Evolutionary conservation across 2,113 vertebrate genomes (phyloP), one percentile per base, ranked within the genome.

Genomic region (Callocephalon fimbriatum): DNA sequence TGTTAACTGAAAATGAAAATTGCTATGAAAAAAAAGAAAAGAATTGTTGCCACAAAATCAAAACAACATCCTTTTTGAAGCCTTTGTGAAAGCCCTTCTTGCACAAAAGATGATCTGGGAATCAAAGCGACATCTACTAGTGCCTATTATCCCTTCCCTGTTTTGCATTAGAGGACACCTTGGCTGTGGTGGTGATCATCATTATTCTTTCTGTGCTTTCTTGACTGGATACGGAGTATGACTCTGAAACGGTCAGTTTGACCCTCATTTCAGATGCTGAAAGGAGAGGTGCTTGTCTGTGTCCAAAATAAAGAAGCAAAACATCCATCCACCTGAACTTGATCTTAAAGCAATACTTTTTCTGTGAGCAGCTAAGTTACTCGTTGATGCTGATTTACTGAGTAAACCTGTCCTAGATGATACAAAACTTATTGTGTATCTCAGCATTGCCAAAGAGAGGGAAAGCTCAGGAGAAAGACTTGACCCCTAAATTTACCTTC

Each of bases 1-100:
- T 65, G 61, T 77, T 96, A 89, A 89, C 83, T 75, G 83, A 93
- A 93, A 77, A 78, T 68, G 84, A 91, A 95, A 81, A 95, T 84
- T 2, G 3, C 38, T 59, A 11, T 16, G 26, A 91, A 89, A 56
- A 56, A 87, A 51, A 86, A 79, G 68, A 76, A 70, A 76, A 68
- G 38, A 79, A 45, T 44, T 75, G 35, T 63, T 95, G 56, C 66
- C 8, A 8, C 54, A 78, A 76, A 94, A 81, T 74, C 68, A 75
- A 94, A 94, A 74, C 37, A 89, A 35, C 13, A 73, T 81, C 67
- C 32, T 92, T 66, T 92, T 45, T 86, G 68, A 90, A 92, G 59
- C 44, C 61, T 78, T 75, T 81, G 56, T 50, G 76, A 91, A 93
- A 78, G 31, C 23, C 15, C 18, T 63, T 74, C 63, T 92, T 86